Evolutionary conservation across 2,888 invertebrate genomes (phyloP).

Genomic region (Diabrotica balteata): DNA sequence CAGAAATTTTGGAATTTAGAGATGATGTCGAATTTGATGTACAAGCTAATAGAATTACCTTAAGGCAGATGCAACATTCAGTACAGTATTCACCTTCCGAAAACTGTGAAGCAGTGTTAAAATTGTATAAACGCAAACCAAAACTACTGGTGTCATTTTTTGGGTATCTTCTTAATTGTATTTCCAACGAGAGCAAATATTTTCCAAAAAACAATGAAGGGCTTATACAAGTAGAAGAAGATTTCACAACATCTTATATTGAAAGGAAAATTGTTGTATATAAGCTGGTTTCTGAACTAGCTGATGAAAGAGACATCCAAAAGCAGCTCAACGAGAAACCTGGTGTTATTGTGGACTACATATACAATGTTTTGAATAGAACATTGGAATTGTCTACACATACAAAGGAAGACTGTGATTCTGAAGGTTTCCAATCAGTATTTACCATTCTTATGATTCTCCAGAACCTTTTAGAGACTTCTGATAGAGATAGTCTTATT

Average conservation of each 20-base stretch:
- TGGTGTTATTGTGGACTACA: conserved; percentile 60
- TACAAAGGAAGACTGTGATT: conserved; percentile 43
- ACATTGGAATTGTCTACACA: conserved; percentile 44
- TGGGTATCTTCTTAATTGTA: conserved; percentile 56
- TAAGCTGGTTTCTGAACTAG: conserved; percentile 63
- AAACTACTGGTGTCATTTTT: conserved; percentile 55
- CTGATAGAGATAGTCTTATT: conserved; percentile 43
- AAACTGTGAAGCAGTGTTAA: conserved; percentile 53
- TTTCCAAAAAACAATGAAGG: conserved; percentile 51
- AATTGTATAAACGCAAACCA: conserved; percentile 51
- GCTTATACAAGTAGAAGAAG: conserved; percentile 58
- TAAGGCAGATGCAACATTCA: conserved; percentile 39
- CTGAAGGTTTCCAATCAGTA: conserved; percentile 50
- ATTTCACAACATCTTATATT: conserved; percentile 50
- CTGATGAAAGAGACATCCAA: conserved; percentile 61
- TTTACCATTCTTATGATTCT: conserved; percentile 53
- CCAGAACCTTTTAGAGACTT: conserved; percentile 55
- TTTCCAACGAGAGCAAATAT: conserved; percentile 51
- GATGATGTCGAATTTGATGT: conserved; percentile 48
- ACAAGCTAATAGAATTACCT: conserved; percentile 39
- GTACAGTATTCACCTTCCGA: conserved; percentile 45
- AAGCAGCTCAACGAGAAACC: conserved; percentile 61
- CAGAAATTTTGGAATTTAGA: conserved; percentile 45
- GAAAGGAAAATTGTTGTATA: conserved; percentile 62
- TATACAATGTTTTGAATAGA: conserved; percentile 60